phyloP scores from a whole-genome alignment of 1,140 invertebrate species.

The Manduca sexta region DNA sequence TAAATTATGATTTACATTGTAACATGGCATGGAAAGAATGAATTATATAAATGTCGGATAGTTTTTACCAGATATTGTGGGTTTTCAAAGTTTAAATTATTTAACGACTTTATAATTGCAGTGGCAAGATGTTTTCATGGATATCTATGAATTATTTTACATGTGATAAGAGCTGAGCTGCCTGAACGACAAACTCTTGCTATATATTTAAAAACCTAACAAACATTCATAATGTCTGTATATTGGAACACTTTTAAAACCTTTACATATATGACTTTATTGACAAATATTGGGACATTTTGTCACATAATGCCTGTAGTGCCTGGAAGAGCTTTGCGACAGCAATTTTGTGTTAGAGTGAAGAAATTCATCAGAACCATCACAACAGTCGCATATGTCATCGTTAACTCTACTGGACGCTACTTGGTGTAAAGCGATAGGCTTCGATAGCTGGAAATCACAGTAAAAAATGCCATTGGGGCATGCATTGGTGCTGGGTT shows the following conservation, averaged over 20 bases:
- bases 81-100: no score
- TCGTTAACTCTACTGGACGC: constrained; percentile 88
- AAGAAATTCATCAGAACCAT: constrained; percentile 85
- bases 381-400: constrained; percentile 94
- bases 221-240: no score
- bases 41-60: no score
- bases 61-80: no score
- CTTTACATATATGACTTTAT: not conserved
- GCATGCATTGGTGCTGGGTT: constrained; percentile 93
- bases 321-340: constrained; percentile 35
- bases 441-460: constrained; percentile 69
- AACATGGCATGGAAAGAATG: no score
- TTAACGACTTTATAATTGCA: no score
- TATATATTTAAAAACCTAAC: no score
- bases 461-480: constrained; percentile 87
- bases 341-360: constrained; percentile 31
- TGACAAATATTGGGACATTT: constrained; percentile 44
- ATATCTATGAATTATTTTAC: no score
- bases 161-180: no score
- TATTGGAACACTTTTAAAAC: not conserved
- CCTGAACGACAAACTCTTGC: no score
- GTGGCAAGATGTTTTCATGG: no score
- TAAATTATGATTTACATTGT: no score
- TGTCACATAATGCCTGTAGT: constrained; percentile 41
- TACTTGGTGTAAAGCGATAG: constrained; percentile 51